Base-by-base conservation (phyloP, 2,797 vertebrate genomes). In the Holocentrus rufus region DNA sequence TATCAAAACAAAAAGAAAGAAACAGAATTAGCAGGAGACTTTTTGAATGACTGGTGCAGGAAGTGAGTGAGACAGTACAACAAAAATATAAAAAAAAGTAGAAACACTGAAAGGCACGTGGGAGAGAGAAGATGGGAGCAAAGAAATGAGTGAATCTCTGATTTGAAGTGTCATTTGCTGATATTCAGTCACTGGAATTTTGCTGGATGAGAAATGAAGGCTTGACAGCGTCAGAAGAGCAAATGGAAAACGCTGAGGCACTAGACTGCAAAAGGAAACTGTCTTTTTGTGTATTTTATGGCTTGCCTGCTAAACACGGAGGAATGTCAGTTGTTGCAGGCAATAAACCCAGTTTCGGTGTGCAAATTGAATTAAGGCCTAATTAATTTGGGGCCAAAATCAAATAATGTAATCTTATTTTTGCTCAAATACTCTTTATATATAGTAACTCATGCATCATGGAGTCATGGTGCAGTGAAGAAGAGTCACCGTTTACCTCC, bases 11-110 rank as follows among this genome's bases (percentile, higher is more conserved):
- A 56, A 46, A 23, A 30, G 13, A 3, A 69, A 42, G 22, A 4
- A 53, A 60, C 57, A 52, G 57, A 23, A 53, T 34, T 10, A 15
- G n/a, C 25, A 49, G 34, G 3, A 44, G 52, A 52, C 5, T 17
- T 52, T 66, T 56, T 10, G 49, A 74, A 49, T 69, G 27, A 74
- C 61, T 71, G 42, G 7, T 47, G 69, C 22, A 27, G 44, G 55
- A 69, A 22, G 27, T 39, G 58, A 73, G 69, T 15, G 42, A 44
- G 42, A 44, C 14, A 64, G 11, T 5, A 27, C 25, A 39, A 52
- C 55, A 56, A 44, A 44, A 44, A 44, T 42, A 4, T 44, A 44
- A 8, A 39, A 39, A 39, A 44, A 46, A 49, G 27, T 23, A 66
- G 52, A 58, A 63, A 64, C 22, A 23, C 17, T 23, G 20, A 42